These are phyloP conservation scores for Trematomus bernacchii DNA, from an alignment of 2,797 vertebrate species.

Conservation along the genomic window DNA sequence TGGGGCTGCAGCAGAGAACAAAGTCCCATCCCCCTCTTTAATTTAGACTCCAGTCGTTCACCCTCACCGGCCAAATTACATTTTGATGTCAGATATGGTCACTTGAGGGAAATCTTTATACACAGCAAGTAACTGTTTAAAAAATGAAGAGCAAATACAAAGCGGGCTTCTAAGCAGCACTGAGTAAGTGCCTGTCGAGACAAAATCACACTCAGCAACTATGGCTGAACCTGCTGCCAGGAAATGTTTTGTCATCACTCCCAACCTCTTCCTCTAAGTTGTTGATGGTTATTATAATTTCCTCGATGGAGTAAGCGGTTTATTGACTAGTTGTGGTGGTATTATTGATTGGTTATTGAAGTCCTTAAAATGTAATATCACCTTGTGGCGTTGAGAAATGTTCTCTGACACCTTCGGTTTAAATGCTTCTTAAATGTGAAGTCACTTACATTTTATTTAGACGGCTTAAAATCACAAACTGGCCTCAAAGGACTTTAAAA, in stretches of 20 bases:
- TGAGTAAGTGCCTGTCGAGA: slow-evolving; percentile 55
- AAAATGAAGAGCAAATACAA: slow-evolving; percentile 53
- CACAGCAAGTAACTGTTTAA: slow-evolving; percentile 41
- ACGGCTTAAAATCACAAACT: slow-evolving; percentile 10
- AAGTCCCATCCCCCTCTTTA: slow-evolving; percentile 33
- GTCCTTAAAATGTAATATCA: background rate
- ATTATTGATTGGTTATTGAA: slow-evolving; percentile 16
- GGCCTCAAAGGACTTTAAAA: background rate
- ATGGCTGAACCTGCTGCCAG: slow-evolving; percentile 38
- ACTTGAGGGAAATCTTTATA: slow-evolving; percentile 55
- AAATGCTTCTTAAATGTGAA: slow-evolving; percentile 1
- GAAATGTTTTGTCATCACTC: slow-evolving; percentile 31
- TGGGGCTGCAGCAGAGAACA: slow-evolving; percentile 51
- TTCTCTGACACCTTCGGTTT: slow-evolving; percentile 14
- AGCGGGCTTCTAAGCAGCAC: slow-evolving; percentile 36
- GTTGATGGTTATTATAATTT: slow-evolving; percentile 34
- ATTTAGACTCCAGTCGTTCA: slow-evolving; percentile 51
- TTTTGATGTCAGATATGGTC: slow-evolving; percentile 51
- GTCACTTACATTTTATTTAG: background rate
- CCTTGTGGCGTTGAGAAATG: background rate
- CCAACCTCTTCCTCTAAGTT: slow-evolving; percentile 8
- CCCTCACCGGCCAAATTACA: slow-evolving; percentile 51
- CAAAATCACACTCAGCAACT: slow-evolving; percentile 47
- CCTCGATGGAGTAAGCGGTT: slow-evolving; percentile 20
- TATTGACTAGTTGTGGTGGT: slow-evolving; percentile 27